Conservation (phyloP, 2,113 vertebrate species). For the Enhydra lutris region DNA sequence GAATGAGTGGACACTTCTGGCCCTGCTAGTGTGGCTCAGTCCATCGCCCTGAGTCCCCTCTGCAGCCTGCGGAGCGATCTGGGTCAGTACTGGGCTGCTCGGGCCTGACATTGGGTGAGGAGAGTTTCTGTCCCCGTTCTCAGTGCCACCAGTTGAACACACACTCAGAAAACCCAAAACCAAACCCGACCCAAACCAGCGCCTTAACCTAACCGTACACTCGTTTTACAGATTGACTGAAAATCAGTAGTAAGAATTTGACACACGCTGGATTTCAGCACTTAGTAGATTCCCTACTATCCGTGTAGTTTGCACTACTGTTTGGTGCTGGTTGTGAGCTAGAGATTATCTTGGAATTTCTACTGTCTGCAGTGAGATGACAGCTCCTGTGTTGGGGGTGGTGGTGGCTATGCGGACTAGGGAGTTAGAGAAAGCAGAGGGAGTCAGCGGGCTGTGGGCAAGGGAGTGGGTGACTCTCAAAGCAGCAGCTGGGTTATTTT, state of each 20-base stretch:
- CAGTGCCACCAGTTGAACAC: accelerated
- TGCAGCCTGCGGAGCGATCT: neutral
- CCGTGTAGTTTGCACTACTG: neutral
- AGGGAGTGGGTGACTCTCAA: neutral
- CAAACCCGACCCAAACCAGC: neutral
- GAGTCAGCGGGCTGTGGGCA: neutral
- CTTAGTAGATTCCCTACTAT: neutral
- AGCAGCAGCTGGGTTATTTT: neutral
- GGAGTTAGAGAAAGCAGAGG: neutral
- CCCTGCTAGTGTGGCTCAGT: neutral
- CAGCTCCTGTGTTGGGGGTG: neutral
- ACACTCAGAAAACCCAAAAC: neutral
- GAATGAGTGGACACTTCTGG: neutral
- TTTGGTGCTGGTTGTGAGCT: neutral
- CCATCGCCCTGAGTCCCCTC: accelerated
- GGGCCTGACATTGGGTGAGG: neutral
- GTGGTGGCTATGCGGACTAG: neutral
- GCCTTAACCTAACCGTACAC: neutral
- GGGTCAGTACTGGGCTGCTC: neutral
- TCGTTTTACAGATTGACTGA: neutral
- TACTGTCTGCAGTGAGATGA: neutral
- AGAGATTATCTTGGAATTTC: neutral
- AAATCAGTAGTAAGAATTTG: neutral
- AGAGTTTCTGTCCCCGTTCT: neutral
- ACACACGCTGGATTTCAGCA: neutral